Percentiles rank a stretch among this genome's conserved stretches.
Evolutionary conservation across 2,113 vertebrate genomes (phyloP).

Genomic region (Oreochromis niloticus): DNA sequence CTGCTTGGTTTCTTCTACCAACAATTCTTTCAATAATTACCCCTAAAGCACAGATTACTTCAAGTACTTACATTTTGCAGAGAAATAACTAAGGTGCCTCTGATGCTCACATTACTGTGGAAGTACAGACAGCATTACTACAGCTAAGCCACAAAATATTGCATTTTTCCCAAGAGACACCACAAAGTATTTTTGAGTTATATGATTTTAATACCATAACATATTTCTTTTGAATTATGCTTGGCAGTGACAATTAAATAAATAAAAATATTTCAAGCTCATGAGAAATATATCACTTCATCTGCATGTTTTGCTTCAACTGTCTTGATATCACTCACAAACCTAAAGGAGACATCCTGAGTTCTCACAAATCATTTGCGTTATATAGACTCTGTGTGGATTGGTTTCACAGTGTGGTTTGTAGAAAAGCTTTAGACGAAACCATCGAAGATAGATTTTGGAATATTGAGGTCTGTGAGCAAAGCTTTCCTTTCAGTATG

Average conservation of each 20-base stretch:
- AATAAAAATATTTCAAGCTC: not conserved
- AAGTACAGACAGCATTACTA: not conserved
- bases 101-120: not conserved
- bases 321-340: not conserved
- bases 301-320: not conserved
- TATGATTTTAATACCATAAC: not conserved
- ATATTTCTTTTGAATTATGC: not conserved
- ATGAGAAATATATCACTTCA: not conserved
- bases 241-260: not conserved
- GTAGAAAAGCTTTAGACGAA: not conserved
- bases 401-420: not conserved
- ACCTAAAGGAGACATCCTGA: not conserved
- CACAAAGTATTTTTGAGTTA: not conserved
- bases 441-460: not conserved
- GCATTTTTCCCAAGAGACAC: not conserved
- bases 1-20: not conserved
- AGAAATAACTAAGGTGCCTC: not conserved
- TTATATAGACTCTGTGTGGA: not conserved
- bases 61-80: not conserved
- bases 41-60: not conserved
- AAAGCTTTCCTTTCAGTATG: not conserved
- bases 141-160: not conserved
- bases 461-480: not conserved
- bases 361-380: not conserved
- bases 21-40: not conserved